Evolutionary conservation across 2,797 vertebrate genomes (phyloP).

Genomic region (Enteromius paludinosus): DNA sequence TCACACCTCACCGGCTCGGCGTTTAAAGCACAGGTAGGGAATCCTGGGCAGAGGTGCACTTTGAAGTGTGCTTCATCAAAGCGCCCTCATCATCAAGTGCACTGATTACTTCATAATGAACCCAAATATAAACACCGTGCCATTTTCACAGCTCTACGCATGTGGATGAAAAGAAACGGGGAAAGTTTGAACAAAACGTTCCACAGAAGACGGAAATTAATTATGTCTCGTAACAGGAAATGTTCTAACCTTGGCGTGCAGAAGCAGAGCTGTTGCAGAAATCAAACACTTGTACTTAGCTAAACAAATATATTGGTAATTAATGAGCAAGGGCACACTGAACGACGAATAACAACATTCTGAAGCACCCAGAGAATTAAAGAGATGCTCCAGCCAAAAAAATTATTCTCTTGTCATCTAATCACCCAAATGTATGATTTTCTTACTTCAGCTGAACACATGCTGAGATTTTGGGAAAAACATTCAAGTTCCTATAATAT

Average conservation of each 20-base stretch:
- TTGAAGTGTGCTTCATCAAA: constrained; percentile 63
- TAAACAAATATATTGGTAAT: background rate
- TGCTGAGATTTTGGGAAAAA: background rate
- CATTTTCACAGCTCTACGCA: constrained; percentile 55
- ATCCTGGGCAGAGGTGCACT: constrained; percentile 64
- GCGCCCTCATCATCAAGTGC: constrained; percentile 64
- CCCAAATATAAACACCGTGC: constrained; percentile 72
- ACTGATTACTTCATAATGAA: constrained; percentile 81
- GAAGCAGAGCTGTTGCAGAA: background rate
- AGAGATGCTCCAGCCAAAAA: background rate
- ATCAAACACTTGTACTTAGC: background rate
- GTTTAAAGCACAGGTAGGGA: constrained; percentile 45
- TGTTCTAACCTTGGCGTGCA: constrained; percentile 40
- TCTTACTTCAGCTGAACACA: background rate
- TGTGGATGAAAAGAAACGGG: constrained; percentile 13
- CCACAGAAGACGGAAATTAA: constrained; percentile 67
- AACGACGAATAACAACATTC: background rate
- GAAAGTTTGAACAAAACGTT: constrained; percentile 64
- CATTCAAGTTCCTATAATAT: background rate
- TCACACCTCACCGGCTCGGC: constrained; percentile 19
- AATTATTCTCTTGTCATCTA: background rate
- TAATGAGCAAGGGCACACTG: background rate
- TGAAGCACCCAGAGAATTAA: background rate
- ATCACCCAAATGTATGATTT: background rate
- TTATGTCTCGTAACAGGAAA: constrained; percentile 55